These are phyloP conservation scores for Drosophila parvula DNA, from an alignment of 1,140 invertebrate genomes.

Conservation along the genomic window DNA sequence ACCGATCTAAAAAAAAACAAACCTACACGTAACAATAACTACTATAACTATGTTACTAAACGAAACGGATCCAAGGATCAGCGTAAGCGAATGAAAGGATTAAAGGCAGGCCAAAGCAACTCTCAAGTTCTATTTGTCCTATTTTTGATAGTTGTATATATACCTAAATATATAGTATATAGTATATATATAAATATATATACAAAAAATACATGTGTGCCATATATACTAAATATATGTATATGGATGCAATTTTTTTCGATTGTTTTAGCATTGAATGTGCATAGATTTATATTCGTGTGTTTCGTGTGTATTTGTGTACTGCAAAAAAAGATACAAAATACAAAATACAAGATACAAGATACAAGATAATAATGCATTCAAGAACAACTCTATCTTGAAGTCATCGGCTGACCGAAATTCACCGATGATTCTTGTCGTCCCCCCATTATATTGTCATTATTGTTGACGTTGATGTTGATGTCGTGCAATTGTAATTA, in stretches of 20 bases:
- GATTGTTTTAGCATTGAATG: conserved; percentile 60
- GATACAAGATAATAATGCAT: conserved; percentile 43
- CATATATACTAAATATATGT: conserved; percentile 19
- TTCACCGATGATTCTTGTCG: neutral
- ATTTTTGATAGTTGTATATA: conserved; percentile 78
- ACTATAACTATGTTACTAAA: conserved; percentile 38
- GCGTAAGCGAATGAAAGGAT: neutral
- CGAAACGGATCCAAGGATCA: neutral
- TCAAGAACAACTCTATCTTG: conserved; percentile 9
- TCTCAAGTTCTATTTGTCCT: conserved; percentile 67
- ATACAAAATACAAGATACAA: conserved; percentile 15
- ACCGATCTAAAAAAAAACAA: conserved; percentile 27
- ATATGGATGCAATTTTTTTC: conserved; percentile 49
- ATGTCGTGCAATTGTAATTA: conserved; percentile 63
- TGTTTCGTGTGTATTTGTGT: conserved; percentile 18
- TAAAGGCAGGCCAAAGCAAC: conserved; percentile 16
- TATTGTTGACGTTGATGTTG: conserved; percentile 48
- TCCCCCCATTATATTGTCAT: conserved; percentile 11
- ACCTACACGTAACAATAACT: conserved; percentile 48
- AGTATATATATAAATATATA: conserved; percentile 27
- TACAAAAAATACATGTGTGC: conserved; percentile 20
- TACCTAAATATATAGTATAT: conserved; percentile 25
- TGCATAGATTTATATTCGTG: conserved; percentile 42
- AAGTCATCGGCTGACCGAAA: conserved; percentile 4
- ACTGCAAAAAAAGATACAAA: conserved; percentile 7